phyloP scores from a whole-genome alignment of 2,113 vertebrate species.

The Lutjanus erythropterus region DNA sequence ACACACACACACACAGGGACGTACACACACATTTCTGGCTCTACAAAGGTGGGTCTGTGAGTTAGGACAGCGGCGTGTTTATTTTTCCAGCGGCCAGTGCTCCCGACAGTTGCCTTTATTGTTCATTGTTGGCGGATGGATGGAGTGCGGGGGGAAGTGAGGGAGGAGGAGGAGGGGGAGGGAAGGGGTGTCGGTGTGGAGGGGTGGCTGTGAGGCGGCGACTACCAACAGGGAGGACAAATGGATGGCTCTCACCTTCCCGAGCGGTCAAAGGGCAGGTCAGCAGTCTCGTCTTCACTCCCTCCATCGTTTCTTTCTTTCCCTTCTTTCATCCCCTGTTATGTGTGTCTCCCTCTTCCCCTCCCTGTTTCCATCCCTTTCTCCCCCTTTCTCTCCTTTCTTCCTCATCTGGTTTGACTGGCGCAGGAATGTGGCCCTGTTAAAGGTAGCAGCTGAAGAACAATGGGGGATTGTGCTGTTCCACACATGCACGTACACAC shows the following conservation, averaged over 20 bases:
- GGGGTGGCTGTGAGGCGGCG: slow-evolving; percentile 21
- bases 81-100: slow-evolving; percentile 88
- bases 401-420: slow-evolving; percentile 85
- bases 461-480: slow-evolving; percentile 84
- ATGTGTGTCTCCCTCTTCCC: slow-evolving; percentile 28
- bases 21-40: slow-evolving; percentile 76
- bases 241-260: slow-evolving; percentile 90
- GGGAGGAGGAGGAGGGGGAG: slow-evolving; percentile 45
- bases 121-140: slow-evolving; percentile 92
- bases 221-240: slow-evolving; percentile 85
- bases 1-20: slow-evolving; percentile 36
- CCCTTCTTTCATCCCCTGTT: slow-evolving; percentile 14
- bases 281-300: slow-evolving; percentile 37
- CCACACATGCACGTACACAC: slow-evolving; percentile 44
- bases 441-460: slow-evolving; percentile 85
- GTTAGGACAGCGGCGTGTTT: slow-evolving; percentile 87
- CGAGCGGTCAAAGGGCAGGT: slow-evolving; percentile 83
- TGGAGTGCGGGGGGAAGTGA: slow-evolving; percentile 57
- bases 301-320: neutral
- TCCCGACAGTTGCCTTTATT: slow-evolving; percentile 93
- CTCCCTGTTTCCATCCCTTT: neutral
- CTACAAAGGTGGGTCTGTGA: slow-evolving; percentile 88
- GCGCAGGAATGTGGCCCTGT: slow-evolving; percentile 88
- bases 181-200: slow-evolving; percentile 44
- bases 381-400: slow-evolving; percentile 22